Conservation (phyloP, 92 coral and sea anemone species). For the Hydrozoanthus gracilis region DNA sequence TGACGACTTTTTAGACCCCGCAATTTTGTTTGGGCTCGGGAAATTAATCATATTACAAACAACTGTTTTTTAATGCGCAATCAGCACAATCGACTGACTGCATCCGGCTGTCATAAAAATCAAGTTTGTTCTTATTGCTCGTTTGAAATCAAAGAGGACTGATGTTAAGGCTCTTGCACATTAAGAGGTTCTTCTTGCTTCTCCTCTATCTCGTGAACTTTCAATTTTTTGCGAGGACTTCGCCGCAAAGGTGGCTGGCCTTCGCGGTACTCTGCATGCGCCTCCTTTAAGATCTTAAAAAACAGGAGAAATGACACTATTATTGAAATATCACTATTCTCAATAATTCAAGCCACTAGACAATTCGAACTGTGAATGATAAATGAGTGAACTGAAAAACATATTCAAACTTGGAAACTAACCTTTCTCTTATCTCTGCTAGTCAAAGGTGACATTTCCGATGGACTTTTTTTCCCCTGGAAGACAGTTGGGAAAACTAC, state of each 20-base stretch:
- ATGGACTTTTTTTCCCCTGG: neutral
- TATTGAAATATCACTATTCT: neutral
- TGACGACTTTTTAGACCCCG: neutral
- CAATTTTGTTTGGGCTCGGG: neutral
- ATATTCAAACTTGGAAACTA: neutral
- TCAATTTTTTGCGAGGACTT: slow-evolving; percentile 6
- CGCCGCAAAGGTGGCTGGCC: slow-evolving; percentile 2
- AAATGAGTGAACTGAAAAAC: neutral
- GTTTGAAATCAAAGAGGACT: neutral
- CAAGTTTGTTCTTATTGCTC: slow-evolving; percentile 3
- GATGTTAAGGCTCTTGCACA: slow-evolving; percentile 1
- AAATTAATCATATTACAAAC: neutral
- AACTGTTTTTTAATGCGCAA: neutral
- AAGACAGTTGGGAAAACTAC: neutral
- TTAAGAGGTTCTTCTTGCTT: neutral
- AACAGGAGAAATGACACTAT: neutral
- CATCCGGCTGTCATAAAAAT: neutral
- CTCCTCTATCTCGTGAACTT: neutral
- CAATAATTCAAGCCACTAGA: too few species aligned
- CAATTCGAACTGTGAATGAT: neutral
- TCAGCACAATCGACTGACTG: neutral
- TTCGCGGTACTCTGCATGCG: neutral
- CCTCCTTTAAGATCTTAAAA: slow-evolving; percentile 12
- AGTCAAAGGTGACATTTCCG: neutral
- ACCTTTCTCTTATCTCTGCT: slow-evolving; percentile 19